These are phyloP conservation scores for Turnix velox DNA, from an alignment of 2,113 vertebrate genomes.

Conservation along the genomic window DNA sequence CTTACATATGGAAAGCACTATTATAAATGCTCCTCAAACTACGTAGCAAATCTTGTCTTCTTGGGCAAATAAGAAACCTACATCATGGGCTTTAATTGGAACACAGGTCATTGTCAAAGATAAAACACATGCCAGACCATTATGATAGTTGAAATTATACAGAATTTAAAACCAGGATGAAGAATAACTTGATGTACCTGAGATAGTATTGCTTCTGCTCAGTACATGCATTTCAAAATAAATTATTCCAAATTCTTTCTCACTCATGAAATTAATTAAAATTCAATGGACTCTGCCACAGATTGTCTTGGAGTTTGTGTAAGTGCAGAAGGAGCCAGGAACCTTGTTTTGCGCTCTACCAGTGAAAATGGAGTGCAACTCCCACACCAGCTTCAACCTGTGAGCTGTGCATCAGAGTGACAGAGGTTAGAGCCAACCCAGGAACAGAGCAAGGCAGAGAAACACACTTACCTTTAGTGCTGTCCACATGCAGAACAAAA, in stretches of 20 bases:
- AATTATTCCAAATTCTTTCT: background rate
- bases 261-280: background rate
- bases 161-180: conserved; percentile 1
- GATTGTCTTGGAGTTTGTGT: background rate
- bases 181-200: background rate
- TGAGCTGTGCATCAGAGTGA: background rate
- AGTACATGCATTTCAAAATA: background rate
- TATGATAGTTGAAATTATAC: conserved; percentile 39
- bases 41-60: conserved; percentile 69
- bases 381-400: background rate
- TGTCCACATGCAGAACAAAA: background rate
- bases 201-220: conserved; percentile 10
- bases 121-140: conserved; percentile 48
- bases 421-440: background rate
- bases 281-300: background rate
- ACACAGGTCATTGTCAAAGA: conserved; percentile 66
- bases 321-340: background rate
- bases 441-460: background rate
- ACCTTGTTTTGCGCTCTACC: background rate
- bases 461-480: background rate
- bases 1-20: conserved; percentile 44
- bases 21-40: conserved; percentile 67
- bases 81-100: conserved; percentile 60
- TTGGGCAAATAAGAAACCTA: conserved; percentile 59
- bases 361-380: background rate